Percentiles rank a stretch among this genome's conserved stretches.
Evolutionary conservation across 2,113 vertebrate species (phyloP).

Genomic region (Heterochromis multidens): DNA sequence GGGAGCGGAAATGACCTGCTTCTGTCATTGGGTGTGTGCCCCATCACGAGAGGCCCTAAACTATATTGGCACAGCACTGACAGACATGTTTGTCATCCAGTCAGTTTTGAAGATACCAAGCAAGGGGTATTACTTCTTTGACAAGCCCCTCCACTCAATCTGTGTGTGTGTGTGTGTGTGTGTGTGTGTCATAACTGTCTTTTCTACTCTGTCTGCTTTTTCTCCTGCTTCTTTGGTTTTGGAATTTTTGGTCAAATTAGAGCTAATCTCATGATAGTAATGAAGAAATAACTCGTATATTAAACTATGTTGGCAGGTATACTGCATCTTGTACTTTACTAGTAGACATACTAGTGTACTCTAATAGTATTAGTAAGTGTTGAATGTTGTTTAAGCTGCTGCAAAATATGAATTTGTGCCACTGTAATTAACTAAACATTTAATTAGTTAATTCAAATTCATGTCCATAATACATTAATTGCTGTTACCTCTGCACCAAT

Average conservation of each 20-base stretch:
- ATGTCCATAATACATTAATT: background rate
- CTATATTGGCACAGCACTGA: conserved; percentile 81
- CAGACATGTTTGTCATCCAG: conserved; percentile 83
- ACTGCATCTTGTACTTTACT: background rate
- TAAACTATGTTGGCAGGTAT: background rate
- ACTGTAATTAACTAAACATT: background rate
- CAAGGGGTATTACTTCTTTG: conserved; percentile 75
- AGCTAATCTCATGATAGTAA: background rate
- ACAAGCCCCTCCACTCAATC: conserved; percentile 66
- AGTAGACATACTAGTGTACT: background rate
- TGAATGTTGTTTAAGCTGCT: background rate
- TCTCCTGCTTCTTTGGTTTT: background rate
- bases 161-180: background rate
- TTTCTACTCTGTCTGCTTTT: background rate
- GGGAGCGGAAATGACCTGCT: conserved; percentile 79
- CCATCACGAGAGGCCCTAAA: conserved; percentile 82
- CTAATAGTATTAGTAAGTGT: background rate
- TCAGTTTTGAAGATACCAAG: conserved; percentile 79
- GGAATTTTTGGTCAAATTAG: background rate
- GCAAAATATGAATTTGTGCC: background rate
- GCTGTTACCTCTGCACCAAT: background rate
- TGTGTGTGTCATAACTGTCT: background rate
- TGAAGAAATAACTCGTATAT: background rate
- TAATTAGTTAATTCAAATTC: background rate
- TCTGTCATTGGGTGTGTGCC: conserved; percentile 82